Percentiles rank a stretch among this genome's conserved stretches.
Conservation (phyloP, 1,140 invertebrate species). For the Drosophila navojoa region DNA sequence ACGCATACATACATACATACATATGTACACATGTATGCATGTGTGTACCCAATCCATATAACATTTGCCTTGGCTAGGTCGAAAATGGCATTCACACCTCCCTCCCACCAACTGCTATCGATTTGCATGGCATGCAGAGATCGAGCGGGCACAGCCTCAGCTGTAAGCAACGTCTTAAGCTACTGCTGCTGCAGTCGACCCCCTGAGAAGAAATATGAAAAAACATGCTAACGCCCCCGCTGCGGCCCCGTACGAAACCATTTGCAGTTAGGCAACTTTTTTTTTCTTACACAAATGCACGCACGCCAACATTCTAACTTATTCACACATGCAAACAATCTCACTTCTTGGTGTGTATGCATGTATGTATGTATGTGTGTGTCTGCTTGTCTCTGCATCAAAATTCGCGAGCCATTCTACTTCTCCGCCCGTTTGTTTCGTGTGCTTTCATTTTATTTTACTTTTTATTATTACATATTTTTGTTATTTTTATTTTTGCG, state of each 20-base stretch:
- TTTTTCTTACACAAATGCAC: slow-evolving; percentile 18
- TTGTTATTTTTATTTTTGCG: slow-evolving; percentile 65
- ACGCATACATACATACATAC: too few relatives aligned
- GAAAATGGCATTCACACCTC: not conserved
- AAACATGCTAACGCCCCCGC: slow-evolving; percentile 27
- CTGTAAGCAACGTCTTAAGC: slow-evolving; percentile 21
- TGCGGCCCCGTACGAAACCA: slow-evolving; percentile 1
- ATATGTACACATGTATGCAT: not conserved
- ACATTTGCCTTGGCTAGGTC: slow-evolving; percentile 30
- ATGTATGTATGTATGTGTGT: not conserved
- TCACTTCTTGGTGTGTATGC: not conserved
- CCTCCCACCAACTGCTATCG: slow-evolving; percentile 6
- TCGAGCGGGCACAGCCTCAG: not conserved
- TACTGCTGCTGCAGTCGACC: slow-evolving; percentile 22
- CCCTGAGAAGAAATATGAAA: slow-evolving; percentile 2
- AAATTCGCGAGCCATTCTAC: slow-evolving; percentile 63
- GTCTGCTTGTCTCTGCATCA: slow-evolving; percentile 37
- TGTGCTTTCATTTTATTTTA: slow-evolving; percentile 68
- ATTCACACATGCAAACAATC: slow-evolving; percentile 1
- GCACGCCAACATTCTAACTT: not conserved
- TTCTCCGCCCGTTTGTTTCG: slow-evolving; percentile 41
- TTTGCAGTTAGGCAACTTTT: slow-evolving; percentile 22
- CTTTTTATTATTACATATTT: slow-evolving; percentile 57
- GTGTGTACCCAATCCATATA: slow-evolving; percentile 13
- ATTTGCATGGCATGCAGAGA: slow-evolving; percentile 29